phyloP scores from a whole-genome alignment of 2,113 vertebrate genomes.

The Channa maculata region DNA sequence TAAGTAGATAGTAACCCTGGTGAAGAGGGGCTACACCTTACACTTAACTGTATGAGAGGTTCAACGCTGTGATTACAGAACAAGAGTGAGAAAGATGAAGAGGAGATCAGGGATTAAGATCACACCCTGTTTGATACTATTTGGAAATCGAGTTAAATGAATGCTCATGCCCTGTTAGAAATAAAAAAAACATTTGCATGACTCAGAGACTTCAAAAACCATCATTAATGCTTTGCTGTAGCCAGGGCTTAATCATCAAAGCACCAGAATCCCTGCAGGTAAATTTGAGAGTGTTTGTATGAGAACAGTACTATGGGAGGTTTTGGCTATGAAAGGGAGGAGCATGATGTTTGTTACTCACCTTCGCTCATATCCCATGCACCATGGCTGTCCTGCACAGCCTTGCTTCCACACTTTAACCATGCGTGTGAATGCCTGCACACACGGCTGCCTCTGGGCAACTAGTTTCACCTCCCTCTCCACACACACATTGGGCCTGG shows the following conservation, averaged over 20 bases:
- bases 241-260: constrained; percentile 32
- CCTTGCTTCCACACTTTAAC: constrained; percentile 89
- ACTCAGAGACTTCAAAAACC: constrained; percentile 36
- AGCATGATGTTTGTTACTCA: constrained; percentile 69
- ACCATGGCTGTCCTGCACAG: constrained; percentile 87
- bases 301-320: constrained; percentile 5
- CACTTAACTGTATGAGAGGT: constrained; percentile 62
- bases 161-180: constrained; percentile 4
- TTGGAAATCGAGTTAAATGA: constrained; percentile 29
- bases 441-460: constrained; percentile 88
- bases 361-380: constrained; percentile 89
- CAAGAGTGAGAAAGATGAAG: constrained; percentile 25
- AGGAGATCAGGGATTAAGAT: constrained; percentile 29
- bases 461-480: constrained; percentile 87
- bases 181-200: constrained; percentile 30
- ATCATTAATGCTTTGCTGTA: constrained; percentile 40
- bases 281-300: constrained; percentile 37
- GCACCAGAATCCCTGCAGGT: constrained; percentile 45
- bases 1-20: constrained; percentile 40
- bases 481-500: constrained; percentile 91
- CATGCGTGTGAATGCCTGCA: constrained; percentile 85
- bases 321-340: constrained; percentile 14
- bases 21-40: constrained; percentile 63
- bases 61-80: constrained; percentile 63
- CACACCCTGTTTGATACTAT: constrained; percentile 33